Evolutionary conservation across 2,888 invertebrate genomes (phyloP).

Genomic region (Phortica okadai): DNA sequence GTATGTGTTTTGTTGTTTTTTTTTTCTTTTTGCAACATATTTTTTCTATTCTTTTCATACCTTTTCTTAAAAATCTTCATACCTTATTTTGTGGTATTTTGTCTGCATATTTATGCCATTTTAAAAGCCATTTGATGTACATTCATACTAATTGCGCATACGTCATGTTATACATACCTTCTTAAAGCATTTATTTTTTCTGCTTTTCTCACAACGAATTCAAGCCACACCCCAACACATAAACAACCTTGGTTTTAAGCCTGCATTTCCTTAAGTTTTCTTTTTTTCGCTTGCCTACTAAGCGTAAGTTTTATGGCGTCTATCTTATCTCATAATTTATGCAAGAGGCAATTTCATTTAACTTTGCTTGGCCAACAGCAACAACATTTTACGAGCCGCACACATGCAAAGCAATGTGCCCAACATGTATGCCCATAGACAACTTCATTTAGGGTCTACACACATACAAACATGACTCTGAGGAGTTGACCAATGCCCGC

Average conservation of each 20-base stretch:
- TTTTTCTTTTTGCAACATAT: background rate
- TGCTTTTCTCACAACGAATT: too few species aligned
- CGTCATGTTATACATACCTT: background rate
- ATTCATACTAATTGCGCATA: conserved; percentile 6
- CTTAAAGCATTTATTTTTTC: background rate
- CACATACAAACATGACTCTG: conserved; percentile 3
- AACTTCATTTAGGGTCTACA: background rate
- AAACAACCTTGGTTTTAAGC: background rate
- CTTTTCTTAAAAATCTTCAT: background rate
- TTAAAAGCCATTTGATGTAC: conserved; percentile 6
- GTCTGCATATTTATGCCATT: background rate
- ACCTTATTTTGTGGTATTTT: conserved; percentile 1
- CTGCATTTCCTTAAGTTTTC: background rate
- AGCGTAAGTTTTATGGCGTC: conserved; percentile 55
- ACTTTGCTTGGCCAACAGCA: background rate
- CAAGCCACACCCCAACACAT: background rate
- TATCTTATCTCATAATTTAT: conserved; percentile 59
- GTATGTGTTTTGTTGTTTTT: background rate
- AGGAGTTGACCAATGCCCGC: conserved; percentile 11
- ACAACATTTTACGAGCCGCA: conserved; percentile 5
- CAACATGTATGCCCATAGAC: background rate
- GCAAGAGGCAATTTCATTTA: conserved; percentile 46
- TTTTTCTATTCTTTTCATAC: background rate
- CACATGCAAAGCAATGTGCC: conserved; percentile 14
- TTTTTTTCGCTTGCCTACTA: background rate